phyloP scores from a whole-genome alignment of 2,888 invertebrate genomes.

The Chrysotoxum bicinctum region DNA sequence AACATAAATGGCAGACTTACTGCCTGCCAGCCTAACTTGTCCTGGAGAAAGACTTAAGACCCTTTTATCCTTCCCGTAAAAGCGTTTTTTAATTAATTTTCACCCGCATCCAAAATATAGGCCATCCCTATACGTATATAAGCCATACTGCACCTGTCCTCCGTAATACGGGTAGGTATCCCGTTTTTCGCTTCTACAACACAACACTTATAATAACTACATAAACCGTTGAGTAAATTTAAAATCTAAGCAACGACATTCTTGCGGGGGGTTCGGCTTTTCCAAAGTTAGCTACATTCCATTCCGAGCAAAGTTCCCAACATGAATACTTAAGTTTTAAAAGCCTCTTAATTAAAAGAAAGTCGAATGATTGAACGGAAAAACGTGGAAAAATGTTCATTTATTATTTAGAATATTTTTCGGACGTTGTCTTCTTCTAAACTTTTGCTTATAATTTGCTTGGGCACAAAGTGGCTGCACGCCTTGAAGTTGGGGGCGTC shows the following conservation, averaged over 20 bases:
- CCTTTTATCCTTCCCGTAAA: constrained; percentile 60
- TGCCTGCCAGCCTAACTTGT: constrained; percentile 57
- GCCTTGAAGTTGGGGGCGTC: constrained; percentile 19
- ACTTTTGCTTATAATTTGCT: constrained; percentile 28
- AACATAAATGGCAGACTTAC: constrained; percentile 61
- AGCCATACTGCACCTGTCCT: constrained; percentile 35
- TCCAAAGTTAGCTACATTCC: background rate
- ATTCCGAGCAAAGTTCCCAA: constrained; percentile 15
- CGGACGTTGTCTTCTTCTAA: constrained; percentile 28
- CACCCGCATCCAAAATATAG: constrained; percentile 9
- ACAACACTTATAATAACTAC: constrained; percentile 15
- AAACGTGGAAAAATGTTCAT: constrained; percentile 54
- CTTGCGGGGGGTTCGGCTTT: background rate
- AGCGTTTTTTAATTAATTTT: constrained; percentile 68
- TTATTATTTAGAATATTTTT: constrained; percentile 67
- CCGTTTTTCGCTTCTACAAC: background rate
- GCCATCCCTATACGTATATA: background rate
- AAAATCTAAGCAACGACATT: constrained; percentile 1
- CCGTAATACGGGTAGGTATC: background rate
- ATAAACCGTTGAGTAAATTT: constrained; percentile 20
- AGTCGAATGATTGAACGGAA: constrained; percentile 63
- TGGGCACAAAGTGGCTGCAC: constrained; percentile 3
- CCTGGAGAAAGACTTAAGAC: constrained; percentile 42
- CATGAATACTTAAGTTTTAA: constrained; percentile 64
- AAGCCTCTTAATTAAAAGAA: constrained; percentile 69